Evolutionary conservation across 2,797 vertebrate genomes (phyloP), one percentile per base, ranked within the genome.

Genomic region (Thalassophryne amazonica): DNA sequence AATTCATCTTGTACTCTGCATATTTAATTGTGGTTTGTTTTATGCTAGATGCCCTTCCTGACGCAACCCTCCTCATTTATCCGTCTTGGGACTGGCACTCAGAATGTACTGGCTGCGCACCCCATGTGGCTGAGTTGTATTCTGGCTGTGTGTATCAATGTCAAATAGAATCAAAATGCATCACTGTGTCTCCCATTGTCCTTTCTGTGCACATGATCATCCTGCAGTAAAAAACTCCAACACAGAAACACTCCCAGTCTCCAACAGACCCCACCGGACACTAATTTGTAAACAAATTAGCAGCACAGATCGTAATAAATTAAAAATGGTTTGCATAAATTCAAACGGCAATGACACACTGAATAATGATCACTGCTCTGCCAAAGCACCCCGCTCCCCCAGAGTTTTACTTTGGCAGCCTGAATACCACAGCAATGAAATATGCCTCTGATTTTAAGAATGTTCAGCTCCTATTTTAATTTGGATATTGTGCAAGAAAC

Each of bases 401-500:
- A 17, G 42, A 45, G 51, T 57, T 76, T 56, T 37, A 65, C 69
- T 65, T 55, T 6, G 10, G 16, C 60, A 53, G 37, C 66, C 38
- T 64, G 63, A 72, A 82, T 83, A 62, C 21, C 39, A 33, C 19
- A n/a, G 37, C 43, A 61, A 73, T 79, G 73, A 59, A 79, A 76
- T 58, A 51, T 54, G 55, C 56, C 16, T 66, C 47, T 30, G 41
- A 56, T 73, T 74, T 63, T 41, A 53, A 33, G 16, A 63, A 64
- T 58, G 65, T 31, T 58, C 40, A 60, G 37, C n/a, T 13, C 28
- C 18, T 59, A 20, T 60, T 68, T 73, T 32, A 58, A 20, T 69
- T 69, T 41, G 36, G 61, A 60, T 28, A 18, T 33, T 35, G n/a
- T 19, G 9, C 20, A 35, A 32, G 51, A 46, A 19, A 51, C 51